Base-by-base conservation (phyloP, 2,797 vertebrate species). In the Sebastes nivosus region DNA sequence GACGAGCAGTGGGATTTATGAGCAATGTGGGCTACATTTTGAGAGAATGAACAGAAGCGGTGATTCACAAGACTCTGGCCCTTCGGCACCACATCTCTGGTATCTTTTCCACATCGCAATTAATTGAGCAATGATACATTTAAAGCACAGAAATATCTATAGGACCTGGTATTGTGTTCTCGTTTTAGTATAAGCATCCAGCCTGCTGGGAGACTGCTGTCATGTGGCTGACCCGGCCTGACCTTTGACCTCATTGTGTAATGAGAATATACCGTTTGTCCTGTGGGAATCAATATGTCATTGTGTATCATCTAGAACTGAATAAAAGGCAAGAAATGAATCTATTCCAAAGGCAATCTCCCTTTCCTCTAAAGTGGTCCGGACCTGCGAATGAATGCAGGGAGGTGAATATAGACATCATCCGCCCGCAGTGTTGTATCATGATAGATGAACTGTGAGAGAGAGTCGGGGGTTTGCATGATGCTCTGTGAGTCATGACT, bases 371-470 rank as follows among this genome's bases (percentile, higher is more conserved):
- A 20, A 78, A 80, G 34, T 34, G 69, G 55, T 60, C 32, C 4
- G 1, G 8, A 29, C 12, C 25, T 29, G 20, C 46, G 24, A 65
- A 57, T 67, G 64, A 68, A 55, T 64, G 36, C 63, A 69, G 38
- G 14, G 9, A 29, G 6, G n/a, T 72, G 66, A 69, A 71, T 70
- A 10, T 11, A 70, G 61, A 81, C 70, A 74, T 75, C 46, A 52
- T 12, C 22, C 25, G 34, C 74, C 74, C 0, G 36, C 60, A 8
- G 75, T 75, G 79, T 84, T 78, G 81, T n/a, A 36, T 82, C 29
- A 46, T 75, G 60, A 81, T 52, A 16, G 63, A 81, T 80, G 77
- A 71, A 76, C 38, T 32, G 72, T 68, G 73, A 29, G n/a, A 9
- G 22, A 54, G 54, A 58, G 27, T 58, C 9, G 2, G 69, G 69